Evolutionary conservation across 2,888 invertebrate genomes (phyloP).

Genomic region (Arge pagana): DNA sequence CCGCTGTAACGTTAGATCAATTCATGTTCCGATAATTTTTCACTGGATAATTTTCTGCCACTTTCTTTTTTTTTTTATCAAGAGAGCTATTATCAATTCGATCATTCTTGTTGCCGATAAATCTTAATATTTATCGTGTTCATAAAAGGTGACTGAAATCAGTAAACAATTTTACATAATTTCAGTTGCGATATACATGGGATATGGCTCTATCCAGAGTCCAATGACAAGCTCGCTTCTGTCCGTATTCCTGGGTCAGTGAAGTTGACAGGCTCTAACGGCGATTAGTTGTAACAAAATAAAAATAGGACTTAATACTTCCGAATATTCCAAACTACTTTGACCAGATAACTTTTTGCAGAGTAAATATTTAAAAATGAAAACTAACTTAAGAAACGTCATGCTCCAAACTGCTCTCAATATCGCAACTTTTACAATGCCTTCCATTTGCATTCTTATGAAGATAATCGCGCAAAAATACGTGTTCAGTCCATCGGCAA

Average conservation of each 20-base stretch:
- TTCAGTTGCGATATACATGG: conserved; percentile 32
- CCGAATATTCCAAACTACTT: conserved; percentile 83
- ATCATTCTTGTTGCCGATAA: no score
- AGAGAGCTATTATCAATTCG: no score
- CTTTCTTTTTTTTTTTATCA: no score
- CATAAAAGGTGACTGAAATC: no score
- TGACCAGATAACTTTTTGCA: conserved; percentile 86
- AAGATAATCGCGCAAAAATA: conserved; percentile 96
- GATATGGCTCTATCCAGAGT: conserved; percentile 29
- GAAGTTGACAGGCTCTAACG: conserved; percentile 89
- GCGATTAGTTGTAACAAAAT: conserved; percentile 88
- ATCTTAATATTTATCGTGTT: no score
- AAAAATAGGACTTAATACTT: conserved; percentile 90
- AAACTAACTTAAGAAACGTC: conserved; percentile 79
- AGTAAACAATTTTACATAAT: no score
- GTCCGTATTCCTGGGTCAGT: conserved; percentile 47
- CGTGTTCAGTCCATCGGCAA: conserved; percentile 88
- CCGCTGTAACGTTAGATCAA: no score
- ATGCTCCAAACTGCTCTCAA: conserved; percentile 83
- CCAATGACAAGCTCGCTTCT: conserved; percentile 26
- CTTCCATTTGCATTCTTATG: conserved; percentile 87
- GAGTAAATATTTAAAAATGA: conserved; percentile 88
- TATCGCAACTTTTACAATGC: conserved; percentile 76
- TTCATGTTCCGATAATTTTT: no score
- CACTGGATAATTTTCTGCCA: no score